Conservation (phyloP, 2,888 invertebrate species). For the Globia sparganii region DNA sequence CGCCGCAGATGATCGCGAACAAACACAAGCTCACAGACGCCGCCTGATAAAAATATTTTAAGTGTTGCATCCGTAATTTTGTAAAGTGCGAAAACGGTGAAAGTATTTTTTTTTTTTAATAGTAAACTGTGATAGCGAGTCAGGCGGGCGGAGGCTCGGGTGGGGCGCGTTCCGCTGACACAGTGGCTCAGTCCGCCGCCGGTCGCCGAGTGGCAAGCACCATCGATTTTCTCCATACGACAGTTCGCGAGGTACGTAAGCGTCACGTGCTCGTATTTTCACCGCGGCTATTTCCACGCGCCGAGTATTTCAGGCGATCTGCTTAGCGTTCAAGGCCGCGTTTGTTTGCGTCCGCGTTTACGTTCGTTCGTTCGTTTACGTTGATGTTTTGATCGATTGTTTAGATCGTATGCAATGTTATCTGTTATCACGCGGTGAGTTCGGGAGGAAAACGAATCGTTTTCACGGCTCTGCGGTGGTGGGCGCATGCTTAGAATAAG, state of each 20-base stretch:
- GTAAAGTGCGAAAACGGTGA: slow-evolving; percentile 81
- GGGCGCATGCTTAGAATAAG: slow-evolving; percentile 78
- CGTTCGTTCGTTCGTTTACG: slow-evolving; percentile 74
- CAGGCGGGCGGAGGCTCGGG: slow-evolving; percentile 86
- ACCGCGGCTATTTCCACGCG: slow-evolving; percentile 88
- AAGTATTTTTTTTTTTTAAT: slow-evolving; percentile 83
- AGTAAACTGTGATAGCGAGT: slow-evolving; percentile 83
- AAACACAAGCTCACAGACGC: slow-evolving; percentile 77
- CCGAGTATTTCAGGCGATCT: slow-evolving; percentile 87
- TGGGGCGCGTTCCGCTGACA: slow-evolving; percentile 90
- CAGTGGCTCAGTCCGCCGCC: slow-evolving; percentile 91
- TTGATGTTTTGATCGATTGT: slow-evolving; percentile 78
- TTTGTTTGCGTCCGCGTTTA: slow-evolving; percentile 86
- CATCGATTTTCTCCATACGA: slow-evolving; percentile 89
- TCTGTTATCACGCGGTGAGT: slow-evolving; percentile 74
- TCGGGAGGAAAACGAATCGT: slow-evolving; percentile 81
- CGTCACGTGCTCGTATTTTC: slow-evolving; percentile 89
- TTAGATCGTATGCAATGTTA: slow-evolving; percentile 73
- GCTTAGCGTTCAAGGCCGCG: slow-evolving; percentile 89
- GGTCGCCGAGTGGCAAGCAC: slow-evolving; percentile 89
- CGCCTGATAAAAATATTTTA: slow-evolving; percentile 79
- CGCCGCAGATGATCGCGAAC: slow-evolving; percentile 79
- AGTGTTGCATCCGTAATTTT: slow-evolving; percentile 80
- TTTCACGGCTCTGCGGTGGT: slow-evolving; percentile 82
- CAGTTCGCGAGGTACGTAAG: slow-evolving; percentile 88